Conservation (phyloP, 2,888 invertebrate species). For the Anoncus sp. region DNA sequence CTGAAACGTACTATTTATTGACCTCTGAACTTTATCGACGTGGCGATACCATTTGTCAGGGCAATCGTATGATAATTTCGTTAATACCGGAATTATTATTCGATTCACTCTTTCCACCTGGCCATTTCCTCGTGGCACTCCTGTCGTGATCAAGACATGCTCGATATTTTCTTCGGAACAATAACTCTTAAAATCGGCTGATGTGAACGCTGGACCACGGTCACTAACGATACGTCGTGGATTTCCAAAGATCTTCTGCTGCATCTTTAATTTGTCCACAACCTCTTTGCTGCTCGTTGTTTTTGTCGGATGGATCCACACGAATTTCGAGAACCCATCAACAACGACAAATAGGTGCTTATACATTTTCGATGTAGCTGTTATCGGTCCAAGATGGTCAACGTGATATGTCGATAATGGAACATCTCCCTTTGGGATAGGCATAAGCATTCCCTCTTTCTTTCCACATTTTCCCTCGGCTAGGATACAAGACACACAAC, state of each 20-base stretch:
- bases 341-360: constrained; percentile 73
- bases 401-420: constrained; percentile 75
- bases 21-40: constrained; percentile 16
- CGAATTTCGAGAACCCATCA: constrained; percentile 75
- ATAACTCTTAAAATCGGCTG: constrained; percentile 37
- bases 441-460: constrained; percentile 68
- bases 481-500: constrained; percentile 71
- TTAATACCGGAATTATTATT: constrained; percentile 48
- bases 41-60: constrained; percentile 30
- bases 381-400: constrained; percentile 76
- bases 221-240: constrained; percentile 62
- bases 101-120: constrained; percentile 34
- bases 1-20: neutral
- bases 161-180: constrained; percentile 42
- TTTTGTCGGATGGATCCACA: constrained; percentile 64
- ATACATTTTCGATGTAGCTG: constrained; percentile 71
- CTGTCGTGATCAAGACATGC: constrained; percentile 71
- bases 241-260: constrained; percentile 57
- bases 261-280: constrained; percentile 26
- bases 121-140: constrained; percentile 66
- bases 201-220: constrained; percentile 66
- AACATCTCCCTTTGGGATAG: constrained; percentile 36
- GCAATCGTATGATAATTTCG: constrained; percentile 46
- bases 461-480: constrained; percentile 70
- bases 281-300: constrained; percentile 65